Percentiles rank a stretch among this genome's conserved stretches.
Evolutionary conservation across 2,888 invertebrate species (phyloP).

Genomic region (Chaetogeoica ovagalla): DNA sequence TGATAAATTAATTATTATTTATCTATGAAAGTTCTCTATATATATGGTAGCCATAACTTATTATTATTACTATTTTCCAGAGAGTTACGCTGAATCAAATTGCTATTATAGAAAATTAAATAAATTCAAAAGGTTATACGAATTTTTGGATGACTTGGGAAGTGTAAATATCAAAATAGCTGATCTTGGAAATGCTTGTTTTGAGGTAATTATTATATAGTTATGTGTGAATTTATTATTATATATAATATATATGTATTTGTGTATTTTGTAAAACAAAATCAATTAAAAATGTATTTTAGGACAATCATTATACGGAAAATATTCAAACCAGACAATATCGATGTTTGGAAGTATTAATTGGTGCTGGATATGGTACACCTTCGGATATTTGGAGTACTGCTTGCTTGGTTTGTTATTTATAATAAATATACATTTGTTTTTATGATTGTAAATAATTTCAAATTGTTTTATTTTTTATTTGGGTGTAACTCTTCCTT

Average conservation of each 20-base stretch:
- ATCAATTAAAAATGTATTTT: background rate
- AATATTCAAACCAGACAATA: slow-evolving; percentile 86
- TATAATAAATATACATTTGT: too few relatives aligned
- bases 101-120: slow-evolving; percentile 47
- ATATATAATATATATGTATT: too few relatives aligned
- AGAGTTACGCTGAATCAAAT: slow-evolving; percentile 36
- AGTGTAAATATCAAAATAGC: slow-evolving; percentile 78
- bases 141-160: slow-evolving; percentile 62
- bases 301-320: slow-evolving; percentile 75
- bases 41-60: too few relatives aligned
- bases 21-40: background rate
- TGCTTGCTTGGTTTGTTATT: slow-evolving; percentile 45
- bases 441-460: too few relatives aligned
- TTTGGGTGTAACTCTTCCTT: too few relatives aligned
- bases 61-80: background rate
- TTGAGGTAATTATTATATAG: slow-evolving; percentile 61
- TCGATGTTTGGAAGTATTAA: slow-evolving; percentile 75
- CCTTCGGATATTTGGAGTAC: slow-evolving; percentile 77
- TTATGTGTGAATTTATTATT: background rate
- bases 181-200: slow-evolving; percentile 84
- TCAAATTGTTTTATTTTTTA: too few relatives aligned
- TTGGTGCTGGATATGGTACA: slow-evolving; percentile 76
- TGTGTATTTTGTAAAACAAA: background rate
- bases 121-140: slow-evolving; percentile 55
- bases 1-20: background rate